Percentiles rank a stretch among this genome's conserved stretches.
Conservation (phyloP, 2,113 vertebrate genomes). For the Hemibagrus wyckioides region DNA sequence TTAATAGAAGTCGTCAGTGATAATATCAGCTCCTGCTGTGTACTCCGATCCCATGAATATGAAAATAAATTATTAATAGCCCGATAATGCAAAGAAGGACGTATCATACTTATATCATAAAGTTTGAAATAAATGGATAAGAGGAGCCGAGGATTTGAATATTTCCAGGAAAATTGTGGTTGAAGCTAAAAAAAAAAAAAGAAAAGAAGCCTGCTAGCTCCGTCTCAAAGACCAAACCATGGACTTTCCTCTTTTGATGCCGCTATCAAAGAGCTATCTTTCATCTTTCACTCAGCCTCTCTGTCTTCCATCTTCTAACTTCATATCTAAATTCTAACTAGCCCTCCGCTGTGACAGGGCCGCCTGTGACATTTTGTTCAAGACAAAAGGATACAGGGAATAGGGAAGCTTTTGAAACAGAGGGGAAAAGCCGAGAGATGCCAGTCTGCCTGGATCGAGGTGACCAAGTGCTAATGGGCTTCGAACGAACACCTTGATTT, state of each 20-base stretch:
- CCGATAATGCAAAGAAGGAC: not conserved
- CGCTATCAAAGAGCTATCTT: conserved; percentile 46
- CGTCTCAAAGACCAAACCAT: conserved; percentile 10
- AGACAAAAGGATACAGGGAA: conserved; percentile 19
- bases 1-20: conserved; percentile 10
- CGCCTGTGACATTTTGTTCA: conserved; percentile 38
- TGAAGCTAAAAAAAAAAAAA: not conserved
- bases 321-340: conserved; percentile 28
- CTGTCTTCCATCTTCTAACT: not conserved
- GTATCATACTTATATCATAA: not conserved
- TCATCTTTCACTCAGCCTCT: conserved; percentile 34
- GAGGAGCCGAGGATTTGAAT: not conserved
- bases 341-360: conserved; percentile 13
- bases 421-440: not conserved
- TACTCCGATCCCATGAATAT: not conserved
- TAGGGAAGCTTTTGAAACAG: conserved; percentile 10
- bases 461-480: conserved; percentile 29
- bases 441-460: conserved; percentile 33
- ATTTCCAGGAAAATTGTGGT: not conserved
- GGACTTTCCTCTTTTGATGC: conserved; percentile 47
- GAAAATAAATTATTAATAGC: conserved; percentile 11
- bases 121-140: not conserved
- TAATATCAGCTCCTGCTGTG: not conserved
- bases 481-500: not conserved
- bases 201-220: not conserved